These are phyloP conservation scores for Trematocara variabile DNA, from an alignment of 2,113 vertebrate species.

Conservation along the genomic window DNA sequence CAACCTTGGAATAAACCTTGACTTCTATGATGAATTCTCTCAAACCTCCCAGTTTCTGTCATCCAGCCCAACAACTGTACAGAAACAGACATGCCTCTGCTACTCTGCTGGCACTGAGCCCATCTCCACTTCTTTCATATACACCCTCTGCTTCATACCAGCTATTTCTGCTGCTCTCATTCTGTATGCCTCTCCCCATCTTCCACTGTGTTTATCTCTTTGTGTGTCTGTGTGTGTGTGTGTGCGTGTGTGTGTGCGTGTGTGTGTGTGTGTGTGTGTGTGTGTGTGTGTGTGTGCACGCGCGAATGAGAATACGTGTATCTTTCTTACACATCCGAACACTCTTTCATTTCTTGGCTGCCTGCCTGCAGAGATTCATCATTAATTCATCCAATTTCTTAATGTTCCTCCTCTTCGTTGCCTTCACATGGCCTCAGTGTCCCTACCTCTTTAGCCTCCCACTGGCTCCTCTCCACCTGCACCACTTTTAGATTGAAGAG, in stretches of 20 bases:
- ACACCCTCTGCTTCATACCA: conserved; percentile 1
- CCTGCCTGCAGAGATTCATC: conserved; percentile 42
- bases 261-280: background rate
- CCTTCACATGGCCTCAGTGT: conserved; percentile 27
- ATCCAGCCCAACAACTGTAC: background rate
- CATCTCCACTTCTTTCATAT: background rate
- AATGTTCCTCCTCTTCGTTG: conserved; percentile 27
- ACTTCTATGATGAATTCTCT: background rate
- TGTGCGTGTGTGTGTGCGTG: background rate
- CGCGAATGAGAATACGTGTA: background rate
- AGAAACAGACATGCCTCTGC: background rate
- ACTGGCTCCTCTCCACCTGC: conserved; percentile 46
- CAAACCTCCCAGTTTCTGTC: background rate
- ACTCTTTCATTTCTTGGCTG: conserved; percentile 13
- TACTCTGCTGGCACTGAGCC: background rate
- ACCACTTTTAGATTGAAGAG: conserved; percentile 24
- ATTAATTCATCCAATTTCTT: conserved; percentile 55
- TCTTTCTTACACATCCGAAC: background rate
- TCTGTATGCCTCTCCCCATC: background rate
- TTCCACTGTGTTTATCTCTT: background rate
- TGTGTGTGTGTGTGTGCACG: background rate
- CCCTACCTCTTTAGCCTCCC: conserved; percentile 9
- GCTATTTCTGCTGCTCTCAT: conserved; percentile 21
- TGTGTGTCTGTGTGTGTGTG: background rate
- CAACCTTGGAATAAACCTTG: background rate